Percentiles rank a stretch among this genome's conserved stretches.
phyloP scores from a whole-genome alignment of 2,888 invertebrate species.

The Hirtodrosophila alboralis region DNA sequence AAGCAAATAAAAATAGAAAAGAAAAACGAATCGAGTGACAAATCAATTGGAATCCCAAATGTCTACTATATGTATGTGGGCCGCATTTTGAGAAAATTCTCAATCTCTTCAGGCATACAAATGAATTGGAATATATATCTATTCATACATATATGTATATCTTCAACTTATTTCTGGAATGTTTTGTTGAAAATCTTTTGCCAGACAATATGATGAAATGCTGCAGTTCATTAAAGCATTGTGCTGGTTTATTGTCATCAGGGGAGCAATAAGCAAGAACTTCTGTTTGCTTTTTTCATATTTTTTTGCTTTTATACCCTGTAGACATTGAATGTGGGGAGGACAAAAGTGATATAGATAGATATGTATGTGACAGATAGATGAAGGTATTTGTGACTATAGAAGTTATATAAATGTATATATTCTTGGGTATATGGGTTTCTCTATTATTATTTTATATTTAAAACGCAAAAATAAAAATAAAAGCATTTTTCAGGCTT shows the following conservation, averaged over 20 bases:
- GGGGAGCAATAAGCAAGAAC: constrained; percentile 66
- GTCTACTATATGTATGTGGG: constrained; percentile 75
- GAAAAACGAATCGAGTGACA: constrained; percentile 28
- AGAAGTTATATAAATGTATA: too few relatives aligned
- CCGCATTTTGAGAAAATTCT: too few relatives aligned
- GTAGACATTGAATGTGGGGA: too few relatives aligned
- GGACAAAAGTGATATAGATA: too few relatives aligned
- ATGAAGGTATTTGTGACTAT: too few relatives aligned
- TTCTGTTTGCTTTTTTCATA: constrained; percentile 34
- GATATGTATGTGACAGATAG: too few relatives aligned
- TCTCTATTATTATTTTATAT: too few relatives aligned
- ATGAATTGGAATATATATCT: constrained; percentile 55
- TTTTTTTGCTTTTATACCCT: too few relatives aligned
- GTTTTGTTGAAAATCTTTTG: constrained; percentile 17
- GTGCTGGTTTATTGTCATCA: constrained; percentile 63
- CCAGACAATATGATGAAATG: constrained; percentile 66
- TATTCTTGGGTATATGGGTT: too few relatives aligned
- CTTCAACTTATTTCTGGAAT: constrained; percentile 7
- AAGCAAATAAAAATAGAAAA: constrained; percentile 68
- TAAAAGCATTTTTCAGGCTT: too few relatives aligned
- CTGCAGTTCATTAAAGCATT: constrained; percentile 63
- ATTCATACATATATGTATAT: background rate
- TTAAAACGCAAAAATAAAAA: too few relatives aligned
- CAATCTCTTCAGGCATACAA: constrained; percentile 53
- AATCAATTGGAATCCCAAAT: constrained; percentile 81